Evolutionary conservation across 1,140 invertebrate genomes (phyloP), one percentile per base, ranked within the genome.

Genomic region (Melitaea cinxia): DNA sequence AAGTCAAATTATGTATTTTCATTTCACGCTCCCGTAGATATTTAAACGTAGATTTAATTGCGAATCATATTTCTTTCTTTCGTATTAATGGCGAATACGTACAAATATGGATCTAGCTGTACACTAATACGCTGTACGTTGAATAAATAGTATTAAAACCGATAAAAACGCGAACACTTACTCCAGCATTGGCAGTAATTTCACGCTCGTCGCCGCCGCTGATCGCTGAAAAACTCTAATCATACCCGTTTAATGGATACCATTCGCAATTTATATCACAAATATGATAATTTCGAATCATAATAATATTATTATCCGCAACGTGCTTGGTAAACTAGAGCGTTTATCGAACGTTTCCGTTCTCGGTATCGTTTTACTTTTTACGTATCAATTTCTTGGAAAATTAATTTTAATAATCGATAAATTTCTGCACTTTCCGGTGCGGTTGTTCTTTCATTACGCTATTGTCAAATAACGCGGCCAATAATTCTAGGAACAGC

Each of bases 261-360:
- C 58, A 72, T 66, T 77, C 65, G 67, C 73, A 77, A 75, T 79
- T 82, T 72, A 80, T 80, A 75, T 67, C 72, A 79, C 75, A 77
- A 82, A 83, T 82, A 82, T 82, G 77, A 83, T 85, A 85, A 87
- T 83, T 75, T 68, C 61, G 69, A 77, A 77, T 78, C 69, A 72
- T 82, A 78, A 85, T 82, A 79, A 83, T 82, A 82, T 76, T 75
- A 77, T 78, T 71, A 70, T 76, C 56, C 57, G 50, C 47, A 17
- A 39, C 49, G 42, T 71, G 68, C 70, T 67, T 66, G 50, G 67
- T 73, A 72, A 79, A 80, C 63, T 75, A 58, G 75, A 82, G 56
- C 75, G 71, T 83, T 88, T 83, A 88, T 83, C 83, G 78, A 68
- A 50, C 72, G 77, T 77, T 83, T 83, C 82, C 78, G 82, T 76